These are phyloP conservation scores for Arctocebus calabarensis DNA, from an alignment of 2,797 vertebrate species.

Conservation along the genomic window DNA sequence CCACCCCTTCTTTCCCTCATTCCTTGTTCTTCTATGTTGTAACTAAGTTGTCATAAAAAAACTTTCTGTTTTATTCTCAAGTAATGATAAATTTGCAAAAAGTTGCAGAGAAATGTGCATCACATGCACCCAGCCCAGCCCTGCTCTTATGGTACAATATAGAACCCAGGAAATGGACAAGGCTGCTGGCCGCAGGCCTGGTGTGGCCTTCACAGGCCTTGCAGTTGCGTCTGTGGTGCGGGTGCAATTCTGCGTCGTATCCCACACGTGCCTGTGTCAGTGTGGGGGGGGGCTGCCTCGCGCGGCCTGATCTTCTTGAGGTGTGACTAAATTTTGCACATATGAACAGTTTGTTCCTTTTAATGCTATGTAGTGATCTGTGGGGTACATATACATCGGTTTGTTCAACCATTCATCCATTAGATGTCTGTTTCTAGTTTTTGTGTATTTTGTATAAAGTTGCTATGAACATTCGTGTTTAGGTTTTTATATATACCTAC, in stretches of 20 bases:
- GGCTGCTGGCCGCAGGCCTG: no score
- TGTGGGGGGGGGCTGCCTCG: fast-evolving
- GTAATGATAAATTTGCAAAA: not conserved
- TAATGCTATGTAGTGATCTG: fast-evolving
- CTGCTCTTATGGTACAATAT: no score
- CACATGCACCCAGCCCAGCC: fast-evolving
- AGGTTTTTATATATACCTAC: not conserved
- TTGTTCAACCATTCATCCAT: not conserved
- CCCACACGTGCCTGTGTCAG: no score
- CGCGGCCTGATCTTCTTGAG: fast-evolving
- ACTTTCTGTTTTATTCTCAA: not conserved
- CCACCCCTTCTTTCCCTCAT: no score
- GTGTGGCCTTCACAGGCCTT: no score
- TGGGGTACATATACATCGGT: fast-evolving
- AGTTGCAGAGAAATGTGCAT: not conserved
- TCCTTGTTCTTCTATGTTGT: not conserved
- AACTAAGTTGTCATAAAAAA: not conserved
- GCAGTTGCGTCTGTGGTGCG: no score
- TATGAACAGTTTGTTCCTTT: no score
- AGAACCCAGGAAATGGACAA: no score
- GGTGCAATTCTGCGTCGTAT: no score
- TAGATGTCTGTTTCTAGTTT: not conserved
- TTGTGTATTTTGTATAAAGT: not conserved
- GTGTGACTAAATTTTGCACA: not conserved
- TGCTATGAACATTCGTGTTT: not conserved